phyloP scores from a whole-genome alignment of 92 coral and sea anemone genomes.

The Anthopleura xanthogrammica region DNA sequence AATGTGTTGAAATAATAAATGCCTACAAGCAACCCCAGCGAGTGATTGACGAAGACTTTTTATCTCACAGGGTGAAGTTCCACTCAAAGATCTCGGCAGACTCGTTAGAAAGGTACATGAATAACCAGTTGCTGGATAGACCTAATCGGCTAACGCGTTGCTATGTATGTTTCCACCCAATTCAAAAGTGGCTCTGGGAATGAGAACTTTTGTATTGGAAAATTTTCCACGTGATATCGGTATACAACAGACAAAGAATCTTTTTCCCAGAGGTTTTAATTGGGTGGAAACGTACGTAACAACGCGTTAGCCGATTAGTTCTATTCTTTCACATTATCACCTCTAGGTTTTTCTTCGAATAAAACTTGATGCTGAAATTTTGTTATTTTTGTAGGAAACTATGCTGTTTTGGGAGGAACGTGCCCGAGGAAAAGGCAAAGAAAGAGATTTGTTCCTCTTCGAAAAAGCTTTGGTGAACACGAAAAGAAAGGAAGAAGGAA shows the following conservation, averaged over 20 bases:
- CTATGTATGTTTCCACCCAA: too few relatives aligned
- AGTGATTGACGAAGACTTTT: not conserved
- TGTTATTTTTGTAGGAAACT: conserved; percentile 57
- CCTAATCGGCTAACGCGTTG: too few relatives aligned
- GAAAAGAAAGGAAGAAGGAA: conserved; percentile 82
- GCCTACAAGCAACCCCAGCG: not conserved
- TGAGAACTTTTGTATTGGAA: too few relatives aligned
- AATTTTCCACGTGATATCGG: too few relatives aligned
- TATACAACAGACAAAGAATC: too few relatives aligned
- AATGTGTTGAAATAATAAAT: too few relatives aligned
- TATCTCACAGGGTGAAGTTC: conserved; percentile 75
- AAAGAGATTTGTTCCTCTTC: conserved; percentile 89
- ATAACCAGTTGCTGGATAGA: not conserved
- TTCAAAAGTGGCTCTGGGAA: too few relatives aligned
- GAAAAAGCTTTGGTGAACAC: conserved; percentile 95
- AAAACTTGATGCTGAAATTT: not conserved
- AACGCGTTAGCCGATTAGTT: too few relatives aligned
- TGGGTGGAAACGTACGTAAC: too few relatives aligned
- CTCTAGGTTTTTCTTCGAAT: not conserved
- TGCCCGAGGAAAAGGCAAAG: conserved; percentile 95
- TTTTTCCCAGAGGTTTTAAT: too few relatives aligned
- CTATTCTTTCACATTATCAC: too few relatives aligned
- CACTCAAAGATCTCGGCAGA: conserved; percentile 82
- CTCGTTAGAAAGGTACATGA: conserved; percentile 77
- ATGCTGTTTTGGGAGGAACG: conserved; percentile 96